These are phyloP conservation scores for Rhopalosiphum maidis DNA, from an alignment of 1,140 invertebrate species.

Conservation along the genomic window DNA sequence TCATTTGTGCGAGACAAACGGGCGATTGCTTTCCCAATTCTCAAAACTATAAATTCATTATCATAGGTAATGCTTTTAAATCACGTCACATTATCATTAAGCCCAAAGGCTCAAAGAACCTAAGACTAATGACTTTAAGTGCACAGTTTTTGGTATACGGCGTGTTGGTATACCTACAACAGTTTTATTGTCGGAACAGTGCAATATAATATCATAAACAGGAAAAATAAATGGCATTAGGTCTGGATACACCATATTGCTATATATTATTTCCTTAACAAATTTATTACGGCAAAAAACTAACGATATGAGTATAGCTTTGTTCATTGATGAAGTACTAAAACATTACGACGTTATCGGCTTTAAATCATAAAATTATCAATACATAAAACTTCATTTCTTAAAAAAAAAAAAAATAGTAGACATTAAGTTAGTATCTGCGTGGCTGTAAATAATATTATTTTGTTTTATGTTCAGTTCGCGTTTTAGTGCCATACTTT, in stretches of 20 bases:
- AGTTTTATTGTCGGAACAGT: neutral
- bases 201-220: conserved; percentile 2
- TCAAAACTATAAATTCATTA: too few species aligned
- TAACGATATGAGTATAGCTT: neutral
- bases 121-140: neutral
- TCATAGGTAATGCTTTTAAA: neutral
- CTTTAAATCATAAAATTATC: neutral
- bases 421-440: neutral
- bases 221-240: neutral
- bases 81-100: neutral
- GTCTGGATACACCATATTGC: neutral
- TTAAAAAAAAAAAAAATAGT: neutral
- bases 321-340: neutral
- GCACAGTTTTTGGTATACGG: neutral
- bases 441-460: neutral
- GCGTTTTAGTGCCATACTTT: neutral
- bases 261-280: neutral
- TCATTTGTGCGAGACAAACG: neutral
- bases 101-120: neutral
- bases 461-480: neutral
- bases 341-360: neutral
- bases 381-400: neutral
- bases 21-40: neutral
- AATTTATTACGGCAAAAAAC: neutral
- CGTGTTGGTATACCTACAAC: neutral